Percentiles rank a stretch among this genome's conserved stretches.
Evolutionary conservation across 2,797 vertebrate species (phyloP).

Genomic region (Carduelis carduelis): DNA sequence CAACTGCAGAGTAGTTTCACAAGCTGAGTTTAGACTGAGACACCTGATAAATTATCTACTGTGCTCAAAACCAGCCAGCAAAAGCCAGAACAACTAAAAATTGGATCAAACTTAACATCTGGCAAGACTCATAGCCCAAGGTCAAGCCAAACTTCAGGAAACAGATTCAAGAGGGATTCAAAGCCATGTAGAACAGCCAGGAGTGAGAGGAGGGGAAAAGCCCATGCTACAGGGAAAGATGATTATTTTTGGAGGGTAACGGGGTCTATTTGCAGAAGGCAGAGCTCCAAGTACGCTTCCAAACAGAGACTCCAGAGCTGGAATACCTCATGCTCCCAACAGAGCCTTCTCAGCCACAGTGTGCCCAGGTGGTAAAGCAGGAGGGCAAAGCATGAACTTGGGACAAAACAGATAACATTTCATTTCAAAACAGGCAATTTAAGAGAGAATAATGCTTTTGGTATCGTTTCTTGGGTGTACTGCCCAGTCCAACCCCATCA

Average conservation of each 20-base stretch:
- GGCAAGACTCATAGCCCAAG: background rate
- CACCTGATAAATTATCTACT: background rate
- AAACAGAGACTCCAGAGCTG: background rate
- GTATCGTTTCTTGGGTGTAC: background rate
- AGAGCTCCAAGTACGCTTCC: background rate
- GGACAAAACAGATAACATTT: background rate
- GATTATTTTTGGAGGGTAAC: background rate
- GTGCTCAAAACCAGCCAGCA: background rate
- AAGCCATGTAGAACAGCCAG: background rate
- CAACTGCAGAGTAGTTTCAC: background rate
- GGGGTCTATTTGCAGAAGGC: background rate
- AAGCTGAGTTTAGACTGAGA: background rate
- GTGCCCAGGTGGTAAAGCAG: background rate
- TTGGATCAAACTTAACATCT: background rate
- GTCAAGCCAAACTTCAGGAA: background rate
- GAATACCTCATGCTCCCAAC: rapidly evolving
- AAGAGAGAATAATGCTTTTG: rapidly evolving
- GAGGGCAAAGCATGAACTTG: background rate
- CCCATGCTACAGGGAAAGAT: background rate
- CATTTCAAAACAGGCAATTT: background rate
- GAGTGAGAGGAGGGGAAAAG: background rate
- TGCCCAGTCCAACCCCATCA: background rate
- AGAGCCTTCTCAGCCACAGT: background rate
- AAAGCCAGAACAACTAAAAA: background rate
- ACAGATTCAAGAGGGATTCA: background rate